phyloP scores from a whole-genome alignment of 30 jellyfish, hydroid and myxozoan genomes.

The Sanderia malayensis region DNA sequence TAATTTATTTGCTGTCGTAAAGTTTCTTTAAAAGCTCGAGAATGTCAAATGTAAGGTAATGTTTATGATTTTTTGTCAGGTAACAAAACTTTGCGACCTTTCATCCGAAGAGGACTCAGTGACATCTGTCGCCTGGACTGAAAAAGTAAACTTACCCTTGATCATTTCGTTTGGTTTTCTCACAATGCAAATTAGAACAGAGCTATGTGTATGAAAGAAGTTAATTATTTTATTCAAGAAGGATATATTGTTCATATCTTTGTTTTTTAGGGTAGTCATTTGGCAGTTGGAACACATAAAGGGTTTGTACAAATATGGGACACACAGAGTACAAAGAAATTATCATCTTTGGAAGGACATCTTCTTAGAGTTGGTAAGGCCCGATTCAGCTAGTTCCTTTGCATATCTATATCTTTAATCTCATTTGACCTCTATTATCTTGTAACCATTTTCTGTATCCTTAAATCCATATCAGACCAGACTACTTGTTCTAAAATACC shows the following conservation, averaged over 20 bases:
- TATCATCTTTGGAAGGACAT: conserved; percentile 79
- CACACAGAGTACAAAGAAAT: conserved; percentile 58
- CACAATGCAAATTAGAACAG: no score
- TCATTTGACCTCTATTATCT: no score
- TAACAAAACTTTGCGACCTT: conserved; percentile 87
- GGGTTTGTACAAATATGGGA: conserved; percentile 90
- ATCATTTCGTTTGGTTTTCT: no score
- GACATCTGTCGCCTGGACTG: conserved; percentile 95
- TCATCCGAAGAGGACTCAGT: conserved; percentile 80
- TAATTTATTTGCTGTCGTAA: no score
- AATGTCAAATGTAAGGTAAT: no score
- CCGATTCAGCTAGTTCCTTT: neutral
- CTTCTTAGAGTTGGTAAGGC: conserved; percentile 81
- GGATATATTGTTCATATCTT: no score
- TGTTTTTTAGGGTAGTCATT: conserved; percentile 76
- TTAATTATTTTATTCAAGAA: no score
- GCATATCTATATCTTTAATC: neutral
- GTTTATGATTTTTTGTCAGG: conserved; percentile 54
- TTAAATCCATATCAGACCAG: no score
- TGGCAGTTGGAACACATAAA: conserved; percentile 87
- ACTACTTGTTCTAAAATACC: no score
- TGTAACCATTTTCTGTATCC: no score
- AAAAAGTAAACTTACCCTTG: conserved; percentile 55
- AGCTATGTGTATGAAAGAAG: no score
- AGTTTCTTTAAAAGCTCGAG: no score